Evolutionary conservation across 1,140 invertebrate genomes (phyloP).

Genomic region (Leptopilina clavipes): DNA sequence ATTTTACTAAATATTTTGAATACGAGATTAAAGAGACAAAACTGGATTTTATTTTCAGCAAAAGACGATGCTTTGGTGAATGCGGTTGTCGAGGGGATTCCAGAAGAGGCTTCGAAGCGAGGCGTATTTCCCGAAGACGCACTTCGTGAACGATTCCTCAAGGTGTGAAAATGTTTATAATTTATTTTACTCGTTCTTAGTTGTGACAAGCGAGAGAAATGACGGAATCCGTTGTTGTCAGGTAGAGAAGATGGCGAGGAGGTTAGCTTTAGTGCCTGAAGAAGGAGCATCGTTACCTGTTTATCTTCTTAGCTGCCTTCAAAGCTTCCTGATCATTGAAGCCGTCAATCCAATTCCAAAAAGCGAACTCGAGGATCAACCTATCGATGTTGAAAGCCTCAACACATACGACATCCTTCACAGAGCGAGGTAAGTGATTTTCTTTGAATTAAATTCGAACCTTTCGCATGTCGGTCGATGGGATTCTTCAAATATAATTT

Average conservation of each 20-base stretch:
- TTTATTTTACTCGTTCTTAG: neutral
- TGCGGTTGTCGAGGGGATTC: slow-evolving; percentile 85
- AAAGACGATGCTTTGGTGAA: slow-evolving; percentile 82
- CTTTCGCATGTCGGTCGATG: neutral
- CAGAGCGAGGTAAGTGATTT: slow-evolving; percentile 82
- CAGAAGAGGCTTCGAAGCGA: slow-evolving; percentile 82
- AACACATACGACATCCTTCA: slow-evolving; percentile 92
- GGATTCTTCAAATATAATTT: neutral
- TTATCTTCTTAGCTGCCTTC: slow-evolving; percentile 92
- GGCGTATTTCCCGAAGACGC: slow-evolving; percentile 92
- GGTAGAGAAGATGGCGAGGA: slow-evolving; percentile 82
- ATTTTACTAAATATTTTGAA: neutral
- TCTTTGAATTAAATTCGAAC: slow-evolving; percentile 33
- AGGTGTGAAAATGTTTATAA: slow-evolving; percentile 73
- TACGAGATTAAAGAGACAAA: neutral
- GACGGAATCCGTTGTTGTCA: slow-evolving; percentile 58
- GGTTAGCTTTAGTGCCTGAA: slow-evolving; percentile 89
- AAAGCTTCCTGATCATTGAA: slow-evolving; percentile 83
- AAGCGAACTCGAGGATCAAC: slow-evolving; percentile 82
- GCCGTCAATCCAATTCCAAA: slow-evolving; percentile 80
- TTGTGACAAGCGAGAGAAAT: slow-evolving; percentile 2
- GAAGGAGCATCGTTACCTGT: slow-evolving; percentile 85
- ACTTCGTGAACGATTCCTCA: slow-evolving; percentile 88
- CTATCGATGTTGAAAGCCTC: slow-evolving; percentile 81
- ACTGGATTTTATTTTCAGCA: slow-evolving; percentile 66